Evolutionary conservation across 2,888 invertebrate genomes (phyloP), one percentile per base, ranked within the genome.

Genomic region (Phasia obesa): DNA sequence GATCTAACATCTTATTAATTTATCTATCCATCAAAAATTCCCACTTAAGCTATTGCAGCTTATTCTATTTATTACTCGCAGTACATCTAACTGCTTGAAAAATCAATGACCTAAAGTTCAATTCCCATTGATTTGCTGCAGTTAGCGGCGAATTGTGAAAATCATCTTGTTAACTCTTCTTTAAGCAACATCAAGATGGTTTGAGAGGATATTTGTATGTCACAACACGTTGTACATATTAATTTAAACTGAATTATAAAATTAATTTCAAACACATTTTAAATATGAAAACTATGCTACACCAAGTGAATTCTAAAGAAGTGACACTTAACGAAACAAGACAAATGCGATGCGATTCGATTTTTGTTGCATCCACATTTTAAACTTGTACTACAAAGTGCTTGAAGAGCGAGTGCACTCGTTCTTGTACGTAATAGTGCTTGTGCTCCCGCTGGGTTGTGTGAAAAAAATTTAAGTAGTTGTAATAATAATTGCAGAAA

Each of bases 221-320:
- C 57, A 59, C 65, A 75, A 47, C 47, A 65, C 38, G 74, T 64
- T 59, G 76, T 44, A 60, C 49, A 62, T 53, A 79, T 73, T 80
- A 74, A 74, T 67, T 80, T 74, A 55, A 69, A 47, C 73, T 79
- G 79, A 79, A 69, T 80, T 74, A 59, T 42, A 79, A 70, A 79
- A 75, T 79, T 79, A 75, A 71, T 79, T 79, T 79, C 42, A 74
- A 79, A 79, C 38, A 76, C 70, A 83, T 83, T 67, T 79, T 42
- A 79, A 70, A 71, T 79, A 79, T 83, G 79, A 83, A 79, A 76
- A 76, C 31, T 62, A 76, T 71, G 53, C 79, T 79, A 75, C 79
- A 75, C 57, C 55, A 62, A 75, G 13, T 78, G 70, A 64, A 49
- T 78, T 55, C 55, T 64, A 64, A 70, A 70, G 62, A 77, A 55